Evolutionary conservation across 2,888 invertebrate species (phyloP), one percentile per base, ranked within the genome.

Genomic region (Lasioglossum pauxillum): DNA sequence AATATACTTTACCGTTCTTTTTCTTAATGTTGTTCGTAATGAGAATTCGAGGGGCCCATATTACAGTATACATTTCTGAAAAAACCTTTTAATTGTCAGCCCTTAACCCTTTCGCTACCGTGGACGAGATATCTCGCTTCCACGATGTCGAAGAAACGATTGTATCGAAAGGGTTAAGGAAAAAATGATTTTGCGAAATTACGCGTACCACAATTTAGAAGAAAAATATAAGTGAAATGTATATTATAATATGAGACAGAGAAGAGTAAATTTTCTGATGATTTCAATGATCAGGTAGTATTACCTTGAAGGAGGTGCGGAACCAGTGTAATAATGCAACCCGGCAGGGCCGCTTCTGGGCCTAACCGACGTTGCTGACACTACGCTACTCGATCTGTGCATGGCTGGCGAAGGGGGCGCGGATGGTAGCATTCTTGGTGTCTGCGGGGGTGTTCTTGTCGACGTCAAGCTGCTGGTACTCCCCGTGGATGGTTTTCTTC

Each of bases 291-390:
- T 38, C 12, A 8, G 8, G 41, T 23, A 49, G n/a, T 44, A 7
- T 82, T 89, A 97, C 92, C 97, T 96, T 82, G 97, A 97, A 83
- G 98, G 97, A 81, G 98, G 97, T 73, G 97, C 97, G 35, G 97
- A 97, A 86, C 97, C 97, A 90, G 97, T 97, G 93, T 97, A 98
- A 90, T 97, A 97, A 93, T 97, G 97, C 84, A 98, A 96, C n/a
- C 98, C 98, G 19, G 97, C 97, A 7, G 98, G 98, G 86, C 97
- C 97, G 76, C 98, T 98, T 90, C 97, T 96, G 2, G 98, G 98
- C 89, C 98, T 92, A 80, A 95, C 91, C 78, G 57, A n/a, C n/a
- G 95, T 93, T 7, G 71, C n/a, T 23, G 95, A 95, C 60, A 95
- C 93, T 12, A 94, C 93, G 82, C 95, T 94, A 38, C 96, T 95